These are phyloP conservation scores for Datnioides undecimradiatus DNA, from an alignment of 2,113 vertebrate species.

Conservation along the genomic window DNA sequence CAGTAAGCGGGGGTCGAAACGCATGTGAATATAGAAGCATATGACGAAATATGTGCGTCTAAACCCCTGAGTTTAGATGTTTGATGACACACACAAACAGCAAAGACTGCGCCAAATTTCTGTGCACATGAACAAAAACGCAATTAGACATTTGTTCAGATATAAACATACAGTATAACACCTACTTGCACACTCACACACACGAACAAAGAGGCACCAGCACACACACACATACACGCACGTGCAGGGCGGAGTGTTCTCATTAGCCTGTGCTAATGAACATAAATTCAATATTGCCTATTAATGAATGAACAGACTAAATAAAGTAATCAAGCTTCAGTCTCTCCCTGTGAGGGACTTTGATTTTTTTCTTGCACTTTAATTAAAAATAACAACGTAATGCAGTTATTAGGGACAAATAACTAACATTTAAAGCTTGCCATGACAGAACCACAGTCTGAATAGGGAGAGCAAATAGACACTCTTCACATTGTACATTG, in stretches of 20 bases:
- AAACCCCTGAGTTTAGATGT: not conserved
- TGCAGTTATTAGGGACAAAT: conserved; percentile 38
- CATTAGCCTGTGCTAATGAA: conserved; percentile 71
- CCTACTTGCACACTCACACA: not conserved
- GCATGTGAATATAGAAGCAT: not conserved
- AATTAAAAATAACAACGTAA: conserved; percentile 62
- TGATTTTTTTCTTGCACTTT: conserved; percentile 23
- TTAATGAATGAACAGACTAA: conserved; percentile 70
- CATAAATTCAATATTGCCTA: conserved; percentile 61
- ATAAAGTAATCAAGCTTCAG: conserved; percentile 55
- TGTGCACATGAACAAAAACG: not conserved
- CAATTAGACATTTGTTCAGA: not conserved
- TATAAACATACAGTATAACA: conserved; percentile 8
- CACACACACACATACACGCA: conserved; percentile 43
- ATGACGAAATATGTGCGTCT: not conserved
- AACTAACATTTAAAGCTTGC: conserved; percentile 9
- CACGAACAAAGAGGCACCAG: not conserved
- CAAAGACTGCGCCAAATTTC: not conserved
- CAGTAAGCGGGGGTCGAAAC: conserved; percentile 12
- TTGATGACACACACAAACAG: not conserved
- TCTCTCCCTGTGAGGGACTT: conserved; percentile 35
- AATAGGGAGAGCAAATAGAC: not conserved
- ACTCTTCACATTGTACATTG: not conserved
- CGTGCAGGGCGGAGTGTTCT: conserved; percentile 29
- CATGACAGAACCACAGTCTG: not conserved